phyloP scores from a whole-genome alignment of 2,113 vertebrate genomes.

The Saimiri boliviensis region DNA sequence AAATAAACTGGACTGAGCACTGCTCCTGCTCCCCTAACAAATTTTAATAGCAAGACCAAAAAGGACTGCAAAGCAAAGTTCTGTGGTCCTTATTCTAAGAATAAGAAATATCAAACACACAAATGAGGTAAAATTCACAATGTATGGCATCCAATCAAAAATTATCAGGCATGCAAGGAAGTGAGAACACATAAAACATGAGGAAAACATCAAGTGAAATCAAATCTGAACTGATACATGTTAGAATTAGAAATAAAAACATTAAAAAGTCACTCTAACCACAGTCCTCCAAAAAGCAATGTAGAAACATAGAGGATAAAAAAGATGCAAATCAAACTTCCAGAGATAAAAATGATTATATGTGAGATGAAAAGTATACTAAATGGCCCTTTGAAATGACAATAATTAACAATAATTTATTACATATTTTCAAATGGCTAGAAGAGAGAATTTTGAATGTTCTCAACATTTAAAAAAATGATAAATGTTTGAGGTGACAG shows the following conservation, averaged over 20 bases:
- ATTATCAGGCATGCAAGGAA: neutral
- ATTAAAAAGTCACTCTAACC: neutral
- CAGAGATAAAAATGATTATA: constrained; percentile 32
- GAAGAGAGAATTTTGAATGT: neutral
- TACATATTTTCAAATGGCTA: neutral
- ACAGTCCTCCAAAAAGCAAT: neutral
- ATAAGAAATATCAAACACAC: neutral
- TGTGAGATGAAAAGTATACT: neutral
- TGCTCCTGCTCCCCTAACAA: neutral
- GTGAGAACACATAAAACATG: neutral
- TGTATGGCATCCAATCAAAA: neutral
- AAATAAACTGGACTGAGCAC: neutral
- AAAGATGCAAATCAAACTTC: neutral
- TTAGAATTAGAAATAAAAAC: constrained; percentile 20
- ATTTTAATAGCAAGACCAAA: neutral
- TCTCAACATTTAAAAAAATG: neutral
- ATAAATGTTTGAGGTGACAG: neutral
- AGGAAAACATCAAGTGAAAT: neutral
- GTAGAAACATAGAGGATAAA: neutral
- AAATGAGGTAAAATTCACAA: constrained; percentile 37
- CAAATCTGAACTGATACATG: neutral
- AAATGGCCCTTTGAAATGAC: neutral
- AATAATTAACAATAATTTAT: neutral
- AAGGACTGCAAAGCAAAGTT: neutral
- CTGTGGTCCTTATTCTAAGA: neutral